phyloP scores from a whole-genome alignment of 2,113 vertebrate species.

The Lucifuga dentata region DNA sequence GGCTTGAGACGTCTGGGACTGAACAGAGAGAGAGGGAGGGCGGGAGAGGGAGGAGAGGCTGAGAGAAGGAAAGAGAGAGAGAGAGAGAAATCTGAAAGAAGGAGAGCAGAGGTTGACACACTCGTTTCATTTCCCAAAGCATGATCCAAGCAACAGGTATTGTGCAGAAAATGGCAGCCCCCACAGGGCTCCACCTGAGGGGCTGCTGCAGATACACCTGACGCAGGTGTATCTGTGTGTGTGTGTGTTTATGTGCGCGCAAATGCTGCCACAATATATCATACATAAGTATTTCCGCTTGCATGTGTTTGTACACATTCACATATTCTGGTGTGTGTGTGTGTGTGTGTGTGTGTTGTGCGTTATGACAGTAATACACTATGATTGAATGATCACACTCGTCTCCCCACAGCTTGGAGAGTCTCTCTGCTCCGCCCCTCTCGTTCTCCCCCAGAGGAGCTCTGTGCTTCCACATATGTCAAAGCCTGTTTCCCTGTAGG shows the following conservation, averaged over 20 bases:
- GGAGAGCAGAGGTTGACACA: slow-evolving; percentile 46
- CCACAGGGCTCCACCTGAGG: slow-evolving; percentile 64
- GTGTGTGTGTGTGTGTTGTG: slow-evolving; percentile 16
- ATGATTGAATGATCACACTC: slow-evolving; percentile 79
- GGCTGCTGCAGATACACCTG: slow-evolving; percentile 23
- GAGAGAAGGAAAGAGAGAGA: neutral
- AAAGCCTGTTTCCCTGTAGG: slow-evolving; percentile 69
- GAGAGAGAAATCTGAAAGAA: neutral
- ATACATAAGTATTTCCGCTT: slow-evolving; percentile 39
- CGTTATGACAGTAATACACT: slow-evolving; percentile 65
- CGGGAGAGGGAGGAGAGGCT: neutral
- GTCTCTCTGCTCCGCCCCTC: slow-evolving; percentile 51
- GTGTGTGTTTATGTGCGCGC: slow-evolving; percentile 28
- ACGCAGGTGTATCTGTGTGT: slow-evolving; percentile 31
- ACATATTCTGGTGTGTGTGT: neutral
- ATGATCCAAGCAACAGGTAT: slow-evolving; percentile 76
- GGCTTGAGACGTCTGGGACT: slow-evolving; percentile 62
- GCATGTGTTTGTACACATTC: slow-evolving; percentile 46
- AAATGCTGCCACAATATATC: slow-evolving; percentile 37
- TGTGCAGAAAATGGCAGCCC: slow-evolving; percentile 74
- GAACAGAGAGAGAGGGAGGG: slow-evolving; percentile 4
- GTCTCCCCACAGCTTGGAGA: slow-evolving; percentile 65
- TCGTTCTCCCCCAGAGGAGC: slow-evolving; percentile 55
- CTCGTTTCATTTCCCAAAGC: slow-evolving; percentile 52
- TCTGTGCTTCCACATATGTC: slow-evolving; percentile 73